Conservation (phyloP, 2,888 invertebrate species). For the Neoaliturus tenellus region DNA sequence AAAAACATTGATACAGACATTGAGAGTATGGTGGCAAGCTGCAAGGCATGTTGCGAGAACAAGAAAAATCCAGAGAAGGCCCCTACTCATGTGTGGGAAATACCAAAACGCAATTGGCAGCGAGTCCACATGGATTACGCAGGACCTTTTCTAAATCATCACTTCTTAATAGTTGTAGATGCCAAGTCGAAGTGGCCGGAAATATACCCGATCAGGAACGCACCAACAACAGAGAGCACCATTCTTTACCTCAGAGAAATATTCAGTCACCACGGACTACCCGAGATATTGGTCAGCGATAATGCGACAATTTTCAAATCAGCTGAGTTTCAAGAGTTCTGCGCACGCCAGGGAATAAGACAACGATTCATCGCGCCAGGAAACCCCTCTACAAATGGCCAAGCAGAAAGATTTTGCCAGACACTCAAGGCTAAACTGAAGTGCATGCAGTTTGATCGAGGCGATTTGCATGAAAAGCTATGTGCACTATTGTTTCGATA, state of each 20-base stretch:
- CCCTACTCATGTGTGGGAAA: conserved; percentile 64
- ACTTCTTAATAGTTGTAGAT: conserved; percentile 55
- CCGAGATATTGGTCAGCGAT: conserved; percentile 57
- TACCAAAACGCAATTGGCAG: conserved; percentile 63
- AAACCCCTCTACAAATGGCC: conserved; percentile 59
- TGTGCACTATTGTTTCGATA: not conserved
- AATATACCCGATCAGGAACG: not conserved
- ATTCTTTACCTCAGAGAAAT: conserved; percentile 57
- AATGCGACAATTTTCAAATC: conserved; percentile 61
- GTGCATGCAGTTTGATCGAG: conserved; percentile 52
- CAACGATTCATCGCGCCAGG: conserved; percentile 60
- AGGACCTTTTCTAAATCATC: conserved; percentile 43
- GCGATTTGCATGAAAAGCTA: not conserved
- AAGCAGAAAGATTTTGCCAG: conserved; percentile 62
- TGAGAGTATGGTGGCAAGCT: conserved; percentile 62
- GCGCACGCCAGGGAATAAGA: conserved; percentile 48
- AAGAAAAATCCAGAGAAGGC: conserved; percentile 64
- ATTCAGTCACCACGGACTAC: conserved; percentile 56
- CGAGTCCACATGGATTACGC: conserved; percentile 57
- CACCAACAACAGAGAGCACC: conserved; percentile 56
- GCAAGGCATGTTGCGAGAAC: conserved; percentile 63
- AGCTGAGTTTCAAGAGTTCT: conserved; percentile 58
- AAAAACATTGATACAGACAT: conserved; percentile 63
- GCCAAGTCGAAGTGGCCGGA: conserved; percentile 61
- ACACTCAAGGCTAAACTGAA: conserved; percentile 56